Conservation (phyloP, 2,888 invertebrate species). For the Sinohyriopsis cumingii region DNA sequence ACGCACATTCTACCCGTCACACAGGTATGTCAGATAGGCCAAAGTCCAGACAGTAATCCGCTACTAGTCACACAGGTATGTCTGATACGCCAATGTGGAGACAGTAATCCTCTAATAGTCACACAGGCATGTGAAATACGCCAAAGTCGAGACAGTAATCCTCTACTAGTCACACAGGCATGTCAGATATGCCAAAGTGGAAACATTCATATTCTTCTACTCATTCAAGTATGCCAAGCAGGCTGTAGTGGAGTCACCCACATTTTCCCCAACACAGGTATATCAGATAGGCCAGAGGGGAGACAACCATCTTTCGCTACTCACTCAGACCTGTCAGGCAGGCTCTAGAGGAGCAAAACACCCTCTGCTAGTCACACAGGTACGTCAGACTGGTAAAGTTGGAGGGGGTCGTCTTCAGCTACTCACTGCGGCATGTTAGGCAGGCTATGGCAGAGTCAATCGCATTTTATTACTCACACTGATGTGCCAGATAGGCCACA, state of each 20-base stretch:
- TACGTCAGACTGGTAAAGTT: no score
- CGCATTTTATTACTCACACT: slow-evolving; percentile 74
- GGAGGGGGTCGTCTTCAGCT: no score
- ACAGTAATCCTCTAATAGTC: slow-evolving; percentile 86
- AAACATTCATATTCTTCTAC: no score
- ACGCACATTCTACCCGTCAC: slow-evolving; percentile 73
- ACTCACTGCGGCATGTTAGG: no score
- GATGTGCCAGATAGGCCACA: slow-evolving; percentile 71
- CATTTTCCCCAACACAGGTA: slow-evolving; percentile 78
- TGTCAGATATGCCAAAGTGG: slow-evolving; percentile 1
- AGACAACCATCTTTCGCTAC: slow-evolving; percentile 88
- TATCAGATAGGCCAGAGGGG: slow-evolving; percentile 1
- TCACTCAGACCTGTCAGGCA: slow-evolving; percentile 79
- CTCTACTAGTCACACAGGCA: slow-evolving; percentile 88
- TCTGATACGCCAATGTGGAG: slow-evolving; percentile 80
- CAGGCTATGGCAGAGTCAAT: no score
- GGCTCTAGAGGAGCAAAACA: neutral
- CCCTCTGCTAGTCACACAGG: neutral
- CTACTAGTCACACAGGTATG: no score
- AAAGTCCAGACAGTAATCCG: no score
- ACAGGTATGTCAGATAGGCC: no score
- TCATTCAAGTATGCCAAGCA: no score
- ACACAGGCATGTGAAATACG: slow-evolving; percentile 77
- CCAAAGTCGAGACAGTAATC: slow-evolving; percentile 72
- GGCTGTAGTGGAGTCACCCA: no score